Conservation (phyloP, 2,888 invertebrate genomes). For the Rhagonycha lutea region DNA sequence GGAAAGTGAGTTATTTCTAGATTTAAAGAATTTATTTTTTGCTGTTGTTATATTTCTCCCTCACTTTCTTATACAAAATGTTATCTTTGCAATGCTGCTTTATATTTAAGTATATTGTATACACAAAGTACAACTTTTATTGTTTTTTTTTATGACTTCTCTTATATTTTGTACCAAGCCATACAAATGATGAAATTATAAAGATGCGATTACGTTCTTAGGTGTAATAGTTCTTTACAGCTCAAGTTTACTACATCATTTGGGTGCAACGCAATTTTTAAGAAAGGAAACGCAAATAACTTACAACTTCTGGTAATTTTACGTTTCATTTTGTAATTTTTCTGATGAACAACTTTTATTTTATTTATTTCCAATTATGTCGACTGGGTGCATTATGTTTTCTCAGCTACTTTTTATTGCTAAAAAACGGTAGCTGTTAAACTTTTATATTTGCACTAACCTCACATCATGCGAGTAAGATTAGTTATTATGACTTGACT, state of each 20-base stretch:
- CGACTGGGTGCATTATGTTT: neutral
- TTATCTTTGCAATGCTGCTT: neutral
- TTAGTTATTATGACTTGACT: neutral
- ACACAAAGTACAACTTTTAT: constrained; percentile 5
- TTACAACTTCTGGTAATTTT: neutral
- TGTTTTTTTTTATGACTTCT: constrained; percentile 10
- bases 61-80: neutral
- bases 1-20: neutral
- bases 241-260: neutral
- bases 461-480: neutral
- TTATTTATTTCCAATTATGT: neutral
- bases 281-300: neutral
- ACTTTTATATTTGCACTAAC: neutral
- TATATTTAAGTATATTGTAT: neutral
- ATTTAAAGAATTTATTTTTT: neutral
- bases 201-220: neutral
- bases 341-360: neutral
- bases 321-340: neutral
- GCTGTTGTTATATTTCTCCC: neutral
- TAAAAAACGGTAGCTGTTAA: neutral
- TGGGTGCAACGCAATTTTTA: neutral
- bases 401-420: neutral
- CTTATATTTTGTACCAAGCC: neutral
- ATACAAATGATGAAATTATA: constrained; percentile 2
- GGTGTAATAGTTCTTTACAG: neutral